phyloP scores from a whole-genome alignment of 2,888 invertebrate genomes.

The Xanthia togata region DNA sequence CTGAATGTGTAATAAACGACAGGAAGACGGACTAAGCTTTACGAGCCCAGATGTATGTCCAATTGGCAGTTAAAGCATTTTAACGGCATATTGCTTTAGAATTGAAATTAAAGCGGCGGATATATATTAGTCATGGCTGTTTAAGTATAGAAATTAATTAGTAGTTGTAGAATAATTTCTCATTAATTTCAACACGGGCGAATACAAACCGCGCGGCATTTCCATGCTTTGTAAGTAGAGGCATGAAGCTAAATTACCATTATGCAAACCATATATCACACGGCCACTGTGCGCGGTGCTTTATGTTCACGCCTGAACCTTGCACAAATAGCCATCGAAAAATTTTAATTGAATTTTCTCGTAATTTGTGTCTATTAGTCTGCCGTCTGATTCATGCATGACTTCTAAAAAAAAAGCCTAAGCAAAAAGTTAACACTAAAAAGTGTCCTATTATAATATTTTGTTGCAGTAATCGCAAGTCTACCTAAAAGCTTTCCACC shows the following conservation, averaged over 20 bases:
- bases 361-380: constrained; percentile 26
- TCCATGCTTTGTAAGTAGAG: constrained; percentile 77
- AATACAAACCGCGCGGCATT: constrained; percentile 76
- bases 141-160: constrained; percentile 81
- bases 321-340: constrained; percentile 17
- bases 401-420: too few species aligned
- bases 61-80: constrained; percentile 83
- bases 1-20: constrained; percentile 78
- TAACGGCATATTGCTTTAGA: constrained; percentile 83
- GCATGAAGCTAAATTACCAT: constrained; percentile 77
- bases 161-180: constrained; percentile 80
- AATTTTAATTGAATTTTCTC: neutral
- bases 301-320: constrained; percentile 36
- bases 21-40: constrained; percentile 82
- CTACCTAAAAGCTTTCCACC: neutral
- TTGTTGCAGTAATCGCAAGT: neutral
- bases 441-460: neutral
- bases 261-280: constrained; percentile 63
- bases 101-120: constrained; percentile 81
- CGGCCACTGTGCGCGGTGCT: constrained; percentile 37
- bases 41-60: constrained; percentile 82
- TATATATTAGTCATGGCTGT: constrained; percentile 74
- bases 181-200: constrained; percentile 82
- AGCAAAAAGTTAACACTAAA: neutral
- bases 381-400: neutral